A percentile compares a stretch with the other conserved stretches of the same genome.
Conservation (phyloP, 2,113 vertebrate genomes). For the Bambusicola thoracicus region DNA sequence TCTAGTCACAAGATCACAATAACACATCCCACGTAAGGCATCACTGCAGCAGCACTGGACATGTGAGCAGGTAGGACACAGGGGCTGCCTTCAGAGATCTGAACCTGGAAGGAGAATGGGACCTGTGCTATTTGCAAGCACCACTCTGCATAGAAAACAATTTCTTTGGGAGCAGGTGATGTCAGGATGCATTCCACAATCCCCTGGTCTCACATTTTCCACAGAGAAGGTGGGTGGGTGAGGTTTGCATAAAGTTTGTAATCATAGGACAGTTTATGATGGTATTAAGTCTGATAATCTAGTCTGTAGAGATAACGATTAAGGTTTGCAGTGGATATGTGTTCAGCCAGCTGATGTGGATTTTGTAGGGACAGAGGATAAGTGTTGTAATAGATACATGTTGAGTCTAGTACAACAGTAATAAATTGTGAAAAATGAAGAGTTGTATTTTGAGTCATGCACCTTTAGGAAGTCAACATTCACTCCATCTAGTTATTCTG, state of each 20-base stretch:
- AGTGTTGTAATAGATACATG: neutral
- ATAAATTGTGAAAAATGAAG: neutral
- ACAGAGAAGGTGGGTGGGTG: no score
- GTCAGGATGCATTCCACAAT: no score
- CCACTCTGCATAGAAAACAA: no score
- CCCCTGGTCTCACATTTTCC: neutral
- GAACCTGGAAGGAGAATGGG: neutral
- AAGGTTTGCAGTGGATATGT: neutral
- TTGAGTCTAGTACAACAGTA: neutral
- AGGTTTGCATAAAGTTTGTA: no score
- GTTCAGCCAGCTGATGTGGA: fast-evolving
- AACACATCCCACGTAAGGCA: no score
- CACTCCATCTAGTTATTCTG: neutral
- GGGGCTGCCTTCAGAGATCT: neutral
- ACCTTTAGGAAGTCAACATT: neutral
- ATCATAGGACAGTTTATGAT: no score
- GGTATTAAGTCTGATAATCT: neutral
- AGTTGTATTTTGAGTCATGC: neutral
- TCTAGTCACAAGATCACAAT: no score
- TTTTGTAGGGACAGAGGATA: neutral
- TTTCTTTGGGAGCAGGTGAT: neutral
- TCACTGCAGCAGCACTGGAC: fast-evolving
- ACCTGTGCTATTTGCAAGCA: neutral
- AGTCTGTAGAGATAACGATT: neutral
- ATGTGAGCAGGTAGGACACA: fast-evolving